phyloP scores from a whole-genome alignment of 2,113 vertebrate species.

The Canis aureus region DNA sequence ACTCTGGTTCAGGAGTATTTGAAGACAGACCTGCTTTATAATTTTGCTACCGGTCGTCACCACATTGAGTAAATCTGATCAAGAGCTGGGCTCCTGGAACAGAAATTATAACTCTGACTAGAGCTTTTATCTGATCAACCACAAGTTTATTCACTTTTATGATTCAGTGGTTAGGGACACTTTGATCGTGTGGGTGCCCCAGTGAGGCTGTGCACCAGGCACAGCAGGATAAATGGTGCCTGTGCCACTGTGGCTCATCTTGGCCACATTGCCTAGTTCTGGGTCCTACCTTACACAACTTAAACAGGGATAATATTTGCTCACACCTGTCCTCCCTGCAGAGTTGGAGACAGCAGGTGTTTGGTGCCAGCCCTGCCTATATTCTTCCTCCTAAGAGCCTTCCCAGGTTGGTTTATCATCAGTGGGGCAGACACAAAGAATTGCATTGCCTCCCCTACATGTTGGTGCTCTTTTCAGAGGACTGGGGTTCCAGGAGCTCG shows the following conservation, averaged over 20 bases:
- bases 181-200: background rate
- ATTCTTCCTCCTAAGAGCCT: background rate
- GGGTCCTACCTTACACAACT: background rate
- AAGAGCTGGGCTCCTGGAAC: background rate
- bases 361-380: background rate
- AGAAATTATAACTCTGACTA: background rate
- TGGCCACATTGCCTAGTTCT: accelerated
- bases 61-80: background rate
- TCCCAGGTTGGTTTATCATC: background rate
- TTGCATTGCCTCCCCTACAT: accelerated
- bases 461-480: background rate
- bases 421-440: background rate
- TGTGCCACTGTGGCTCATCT: background rate
- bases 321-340: background rate
- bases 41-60: background rate
- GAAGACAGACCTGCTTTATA: background rate
- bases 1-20: background rate
- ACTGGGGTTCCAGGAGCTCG: accelerated
- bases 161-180: background rate
- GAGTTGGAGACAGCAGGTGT: too few species aligned
- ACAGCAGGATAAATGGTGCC: background rate
- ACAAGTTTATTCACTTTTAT: background rate
- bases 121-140: background rate
- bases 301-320: background rate
- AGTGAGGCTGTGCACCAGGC: background rate